Conservation (phyloP, 2,113 vertebrate species). For the Coregonus clupeaformis region DNA sequence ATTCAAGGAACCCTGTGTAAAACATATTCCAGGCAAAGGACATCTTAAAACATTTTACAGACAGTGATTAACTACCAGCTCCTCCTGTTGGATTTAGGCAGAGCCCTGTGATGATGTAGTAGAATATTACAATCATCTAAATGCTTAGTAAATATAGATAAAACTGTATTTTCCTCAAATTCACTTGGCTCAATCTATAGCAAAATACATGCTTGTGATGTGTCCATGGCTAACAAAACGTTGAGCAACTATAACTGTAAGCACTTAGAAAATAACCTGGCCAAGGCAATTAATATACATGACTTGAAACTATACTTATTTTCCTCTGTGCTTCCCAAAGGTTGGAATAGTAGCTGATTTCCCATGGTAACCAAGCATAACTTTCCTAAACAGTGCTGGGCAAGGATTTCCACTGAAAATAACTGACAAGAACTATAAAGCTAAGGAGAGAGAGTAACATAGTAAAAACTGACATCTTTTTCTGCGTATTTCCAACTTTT, state of each 20-base stretch:
- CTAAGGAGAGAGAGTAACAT: slow-evolving; percentile 41
- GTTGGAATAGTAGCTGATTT: slow-evolving; percentile 48
- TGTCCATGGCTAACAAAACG: background rate
- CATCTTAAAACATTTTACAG: background rate
- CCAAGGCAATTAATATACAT: background rate
- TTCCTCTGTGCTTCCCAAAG: slow-evolving; percentile 46
- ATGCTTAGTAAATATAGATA: no score
- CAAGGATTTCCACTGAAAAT: slow-evolving; percentile 38
- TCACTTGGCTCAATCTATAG: no score
- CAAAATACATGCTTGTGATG: background rate
- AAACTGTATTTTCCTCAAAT: no score
- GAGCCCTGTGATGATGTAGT: background rate
- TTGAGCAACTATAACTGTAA: background rate
- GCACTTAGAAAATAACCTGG: background rate
- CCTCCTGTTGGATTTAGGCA: background rate
- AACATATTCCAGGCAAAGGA: background rate
- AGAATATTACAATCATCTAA: background rate
- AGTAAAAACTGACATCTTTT: slow-evolving; percentile 59
- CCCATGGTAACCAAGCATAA: slow-evolving; percentile 57
- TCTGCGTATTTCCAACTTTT: slow-evolving; percentile 39
- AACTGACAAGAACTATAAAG: slow-evolving; percentile 45
- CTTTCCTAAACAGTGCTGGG: slow-evolving; percentile 65
- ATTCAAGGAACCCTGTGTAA: background rate
- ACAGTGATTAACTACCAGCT: background rate
- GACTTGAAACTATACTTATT: slow-evolving; percentile 16